Base-by-base conservation (phyloP, 2,888 invertebrate genomes). In the Lathronympha strigana region DNA sequence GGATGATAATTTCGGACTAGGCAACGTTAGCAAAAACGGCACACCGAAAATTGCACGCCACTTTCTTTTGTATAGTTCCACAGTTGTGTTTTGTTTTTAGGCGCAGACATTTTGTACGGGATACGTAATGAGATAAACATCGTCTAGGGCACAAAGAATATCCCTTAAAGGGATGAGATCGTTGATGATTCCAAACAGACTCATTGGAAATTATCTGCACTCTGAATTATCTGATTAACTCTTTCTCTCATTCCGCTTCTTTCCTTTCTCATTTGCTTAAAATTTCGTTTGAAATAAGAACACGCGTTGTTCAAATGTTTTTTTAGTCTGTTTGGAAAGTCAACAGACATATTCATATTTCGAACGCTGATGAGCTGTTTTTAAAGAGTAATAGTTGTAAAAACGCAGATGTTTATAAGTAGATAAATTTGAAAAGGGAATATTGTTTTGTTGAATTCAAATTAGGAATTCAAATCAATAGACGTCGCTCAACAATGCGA, bases 1-100 rank as follows among this genome's bases (percentile, higher is more conserved):
- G 81, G 81, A 90, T 87, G 90, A 90, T 92, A 91, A 92, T 91
- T 90, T 88, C 81, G 84, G 82, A 80, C 73, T 70, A 68, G 68
- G 80, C 80, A 88, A 76, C 84, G 88, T 84, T 81, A 76, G 82
- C 87, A 87, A 63, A 86, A 82, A 80, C 73, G 70, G 33, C 38
- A 15, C 6, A 33, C 36, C 25, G n/a, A 33, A 45, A 33, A 31
- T 31, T 19, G 54, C 36, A 17, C 33, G n/a, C 51, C 23, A 31
- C n/a, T n/a, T 50, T 19, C 36, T 36, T 54, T 33, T 61, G 51
- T 45, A 33, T 21, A 23, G 36, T 38, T 54, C 23, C n/a, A 11
- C 17, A 40, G 54, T 55, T 55, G 17, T 17, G 55, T 11, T 43
- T 43, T 28, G 55, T 43, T 55, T 17, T 38, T 40, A 28, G 55